phyloP scores from a whole-genome alignment of 2,113 vertebrate species.

The Plectropomus leopardus region DNA sequence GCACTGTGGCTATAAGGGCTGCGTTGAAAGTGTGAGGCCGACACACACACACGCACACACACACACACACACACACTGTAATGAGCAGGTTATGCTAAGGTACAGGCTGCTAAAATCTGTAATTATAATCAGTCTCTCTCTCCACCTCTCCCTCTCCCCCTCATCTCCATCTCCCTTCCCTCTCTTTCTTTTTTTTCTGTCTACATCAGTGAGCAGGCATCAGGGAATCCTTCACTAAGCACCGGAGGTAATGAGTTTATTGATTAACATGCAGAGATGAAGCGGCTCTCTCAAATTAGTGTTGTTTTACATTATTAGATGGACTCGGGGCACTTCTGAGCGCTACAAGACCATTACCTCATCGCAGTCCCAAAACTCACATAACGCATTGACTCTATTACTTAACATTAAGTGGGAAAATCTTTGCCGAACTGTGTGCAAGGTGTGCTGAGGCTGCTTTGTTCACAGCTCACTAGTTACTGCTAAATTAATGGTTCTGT shows the following conservation, averaged over 20 bases:
- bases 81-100: constrained; percentile 88
- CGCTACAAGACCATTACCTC: constrained; percentile 65
- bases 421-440: constrained; percentile 13
- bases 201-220: constrained; percentile 75
- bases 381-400: constrained; percentile 38
- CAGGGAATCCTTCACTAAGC: constrained; percentile 81
- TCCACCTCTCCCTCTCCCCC: constrained; percentile 54
- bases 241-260: constrained; percentile 82
- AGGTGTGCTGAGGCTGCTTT: constrained; percentile 39
- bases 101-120: constrained; percentile 86
- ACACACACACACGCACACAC: constrained; percentile 47
- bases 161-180: constrained; percentile 61
- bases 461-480: neutral
- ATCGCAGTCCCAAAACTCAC: constrained; percentile 61
- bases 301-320: constrained; percentile 83
- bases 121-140: constrained; percentile 87
- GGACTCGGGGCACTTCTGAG: constrained; percentile 67
- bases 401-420: constrained; percentile 37
- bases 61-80: constrained; percentile 66
- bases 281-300: constrained; percentile 76
- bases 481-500: neutral
- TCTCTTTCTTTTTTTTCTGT: constrained; percentile 50
- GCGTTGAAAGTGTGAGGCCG: constrained; percentile 52
- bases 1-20: constrained; percentile 73
- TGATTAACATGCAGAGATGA: constrained; percentile 82